A percentile compares a stretch with the other conserved stretches of the same genome.
These are phyloP conservation scores for Scrobipalpa atriplicella DNA, from an alignment of 2,888 invertebrate species.

Conservation along the genomic window DNA sequence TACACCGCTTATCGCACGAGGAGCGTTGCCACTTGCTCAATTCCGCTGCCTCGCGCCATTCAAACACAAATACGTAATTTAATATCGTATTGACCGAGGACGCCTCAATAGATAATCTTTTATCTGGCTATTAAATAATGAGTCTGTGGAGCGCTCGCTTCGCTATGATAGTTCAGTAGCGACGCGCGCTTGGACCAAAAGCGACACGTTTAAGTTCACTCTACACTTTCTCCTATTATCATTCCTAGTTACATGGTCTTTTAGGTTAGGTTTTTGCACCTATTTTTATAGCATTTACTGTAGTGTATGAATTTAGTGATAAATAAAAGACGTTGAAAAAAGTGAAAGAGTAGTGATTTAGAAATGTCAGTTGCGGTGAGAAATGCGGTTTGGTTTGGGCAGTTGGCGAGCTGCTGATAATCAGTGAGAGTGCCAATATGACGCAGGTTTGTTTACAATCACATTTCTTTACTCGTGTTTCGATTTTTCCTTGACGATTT, in stretches of 20 bases:
- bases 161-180: conserved; percentile 49
- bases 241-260: not conserved
- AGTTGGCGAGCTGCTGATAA: conserved; percentile 50
- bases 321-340: not conserved
- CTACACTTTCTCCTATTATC: conserved; percentile 6
- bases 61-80: conserved; percentile 63
- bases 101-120: conserved; percentile 78
- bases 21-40: conserved; percentile 24
- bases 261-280: not conserved
- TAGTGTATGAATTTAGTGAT: not conserved
- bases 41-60: conserved; percentile 40
- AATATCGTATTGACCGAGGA: conserved; percentile 70
- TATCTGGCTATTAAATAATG: conserved; percentile 79
- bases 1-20: conserved; percentile 21
- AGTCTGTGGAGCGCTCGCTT: conserved; percentile 48
- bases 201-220: not conserved
- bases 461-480: not conserved
- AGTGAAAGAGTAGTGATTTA: conserved; percentile 10
- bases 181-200: conserved; percentile 44
- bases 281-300: not conserved
- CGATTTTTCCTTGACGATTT: not conserved
- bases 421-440: conserved; percentile 65
- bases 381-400: conserved; percentile 46
- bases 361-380: conserved; percentile 36
- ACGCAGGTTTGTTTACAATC: conserved; percentile 36